A percentile compares a stretch with the other conserved stretches of the same genome.
These are phyloP conservation scores for Podocnemis expansa DNA, from an alignment of 2,113 vertebrate species.

Conservation along the genomic window DNA sequence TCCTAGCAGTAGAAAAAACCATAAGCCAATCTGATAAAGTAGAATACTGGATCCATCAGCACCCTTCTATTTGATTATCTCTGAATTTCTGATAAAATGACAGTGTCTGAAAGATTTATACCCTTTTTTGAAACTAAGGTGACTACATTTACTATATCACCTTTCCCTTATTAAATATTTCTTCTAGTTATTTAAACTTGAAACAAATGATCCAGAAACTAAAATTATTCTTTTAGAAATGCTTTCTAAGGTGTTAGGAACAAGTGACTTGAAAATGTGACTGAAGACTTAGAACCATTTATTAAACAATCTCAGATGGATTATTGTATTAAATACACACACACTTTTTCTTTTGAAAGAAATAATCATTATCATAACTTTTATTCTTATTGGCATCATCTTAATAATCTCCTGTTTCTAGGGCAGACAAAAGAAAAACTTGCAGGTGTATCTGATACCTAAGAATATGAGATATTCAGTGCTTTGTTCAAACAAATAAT, in stretches of 20 bases:
- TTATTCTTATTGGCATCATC: not conserved
- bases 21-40: not conserved
- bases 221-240: not conserved
- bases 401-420: not conserved
- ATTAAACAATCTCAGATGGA: not conserved
- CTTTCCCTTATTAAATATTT: not conserved
- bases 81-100: not conserved
- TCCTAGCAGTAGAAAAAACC: not conserved
- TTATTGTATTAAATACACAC: not conserved
- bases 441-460: not conserved
- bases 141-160: not conserved
- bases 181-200: not conserved
- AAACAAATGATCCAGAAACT: not conserved
- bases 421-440: not conserved
- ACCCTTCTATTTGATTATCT: not conserved
- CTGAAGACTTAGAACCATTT: not conserved
- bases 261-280: slow-evolving; percentile 23
- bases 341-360: not conserved
- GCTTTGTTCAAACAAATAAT: not conserved
- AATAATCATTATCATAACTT: not conserved
- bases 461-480: not conserved
- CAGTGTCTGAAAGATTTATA: not conserved
- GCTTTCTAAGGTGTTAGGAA: not conserved
- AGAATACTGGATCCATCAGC: not conserved
- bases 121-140: not conserved